Evolutionary conservation across 2,113 vertebrate genomes (phyloP).

Genomic region (Lasiurus borealis): DNA sequence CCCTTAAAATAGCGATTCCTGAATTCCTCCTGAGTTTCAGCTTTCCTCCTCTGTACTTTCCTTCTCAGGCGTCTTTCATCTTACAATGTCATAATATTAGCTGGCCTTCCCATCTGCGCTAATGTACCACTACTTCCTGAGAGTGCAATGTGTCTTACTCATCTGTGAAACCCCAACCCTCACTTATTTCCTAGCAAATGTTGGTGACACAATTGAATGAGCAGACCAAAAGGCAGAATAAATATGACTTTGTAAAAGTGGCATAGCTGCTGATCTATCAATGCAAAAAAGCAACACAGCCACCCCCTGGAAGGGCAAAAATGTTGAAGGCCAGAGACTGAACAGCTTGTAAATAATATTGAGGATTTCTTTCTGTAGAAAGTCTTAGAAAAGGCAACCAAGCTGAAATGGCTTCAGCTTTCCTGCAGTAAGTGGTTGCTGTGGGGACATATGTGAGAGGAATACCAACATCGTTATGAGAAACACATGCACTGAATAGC

Average conservation of each 20-base stretch:
- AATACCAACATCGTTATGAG: slow-evolving; percentile 39
- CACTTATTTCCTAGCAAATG: background rate
- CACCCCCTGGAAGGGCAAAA: background rate
- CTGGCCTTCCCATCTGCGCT: background rate
- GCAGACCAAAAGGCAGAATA: background rate
- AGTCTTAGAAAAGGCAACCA: slow-evolving; percentile 43
- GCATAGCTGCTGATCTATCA: background rate
- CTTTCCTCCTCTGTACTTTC: background rate
- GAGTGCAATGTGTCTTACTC: background rate
- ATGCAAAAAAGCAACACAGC: background rate
- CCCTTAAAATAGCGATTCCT: background rate
- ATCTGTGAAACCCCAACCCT: background rate
- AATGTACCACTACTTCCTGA: background rate
- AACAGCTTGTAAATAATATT: background rate
- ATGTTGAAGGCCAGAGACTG: background rate
- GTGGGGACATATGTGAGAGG: background rate
- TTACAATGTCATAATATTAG: background rate
- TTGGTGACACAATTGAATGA: background rate
- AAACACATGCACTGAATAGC: background rate
- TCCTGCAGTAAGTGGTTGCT: slow-evolving; percentile 51
- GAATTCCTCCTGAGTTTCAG: background rate
- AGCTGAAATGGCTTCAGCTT: slow-evolving; percentile 49
- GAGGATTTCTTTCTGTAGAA: slow-evolving; percentile 30
- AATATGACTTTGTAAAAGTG: background rate
- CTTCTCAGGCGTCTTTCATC: background rate